Evolutionary conservation across 2,797 vertebrate species (phyloP), one percentile per base, ranked within the genome.

Genomic region (Danionella dracula): DNA sequence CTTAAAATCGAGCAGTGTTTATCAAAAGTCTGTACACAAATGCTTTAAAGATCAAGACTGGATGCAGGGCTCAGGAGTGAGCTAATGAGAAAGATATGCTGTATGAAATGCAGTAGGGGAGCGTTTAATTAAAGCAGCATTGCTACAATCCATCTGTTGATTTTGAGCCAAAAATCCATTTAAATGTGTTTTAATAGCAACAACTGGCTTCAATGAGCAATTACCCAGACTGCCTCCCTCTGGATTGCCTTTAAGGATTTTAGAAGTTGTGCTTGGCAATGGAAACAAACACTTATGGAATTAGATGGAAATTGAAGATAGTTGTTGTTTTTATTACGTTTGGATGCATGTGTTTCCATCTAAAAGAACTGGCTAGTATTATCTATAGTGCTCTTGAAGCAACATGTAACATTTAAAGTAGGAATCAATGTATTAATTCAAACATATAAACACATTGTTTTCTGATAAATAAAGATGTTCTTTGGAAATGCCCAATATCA

Each of bases 41-140:
- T 23, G 57, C n/a, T 35, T 60, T 29, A 62, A 10, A 13, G 34
- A 40, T 62, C 29, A 10, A 56, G 32, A 31, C 15, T 7, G 19
- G 38, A 37, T 15, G 16, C 42, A 40, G 55, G 55, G 13, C 42
- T 40, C 8, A 5, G 19, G 32, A 48, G 21, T 1, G 32, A 66
- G n/a, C 13, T 65, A 54, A 65, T 54, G 40, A 66, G 34, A 20
- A 11, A 46, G 53, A 57, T 17, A 55, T 27, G 50, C 50, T 34
- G 31, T 48, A 37, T 27, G 23, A 63, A 51, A 37, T 56, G 51
- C 32, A 37, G 19, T 20, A 34, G 27, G 23, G 31, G 40, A 40
- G 50, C 16, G 4, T 57, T 46, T 66, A 66, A 66, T 66, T 15
- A 66, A 29, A 66, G 58, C 44, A 35, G 2, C 50, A 53, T 57